phyloP scores from a whole-genome alignment of 2,797 vertebrate genomes.

The Chaenodraco wilsoni region DNA sequence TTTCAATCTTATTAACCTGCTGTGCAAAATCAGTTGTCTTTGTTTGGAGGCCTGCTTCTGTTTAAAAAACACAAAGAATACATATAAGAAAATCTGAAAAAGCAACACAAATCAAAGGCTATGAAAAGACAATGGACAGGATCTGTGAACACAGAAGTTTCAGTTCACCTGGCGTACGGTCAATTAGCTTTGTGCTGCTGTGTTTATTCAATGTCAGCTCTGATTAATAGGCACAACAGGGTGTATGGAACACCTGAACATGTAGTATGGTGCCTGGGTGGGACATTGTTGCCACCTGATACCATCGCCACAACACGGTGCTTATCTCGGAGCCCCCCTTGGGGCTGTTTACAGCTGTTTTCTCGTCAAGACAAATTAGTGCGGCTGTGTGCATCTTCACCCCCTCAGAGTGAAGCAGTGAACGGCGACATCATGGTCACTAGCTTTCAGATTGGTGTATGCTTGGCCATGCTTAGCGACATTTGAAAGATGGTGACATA shows the following conservation, averaged over 20 bases:
- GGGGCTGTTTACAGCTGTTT: conserved; percentile 80
- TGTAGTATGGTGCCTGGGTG: conserved; percentile 68
- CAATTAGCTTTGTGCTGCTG: conserved; percentile 72
- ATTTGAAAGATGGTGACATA: conserved; percentile 27
- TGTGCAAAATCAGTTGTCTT: conserved; percentile 76
- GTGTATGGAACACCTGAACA: conserved; percentile 74
- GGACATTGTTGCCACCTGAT: conserved; percentile 76
- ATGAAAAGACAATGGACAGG: conserved; percentile 40
- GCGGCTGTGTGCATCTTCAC: conserved; percentile 48
- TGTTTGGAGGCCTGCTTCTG: conserved; percentile 53
- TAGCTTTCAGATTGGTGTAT: conserved; percentile 23
- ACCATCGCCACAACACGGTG: conserved; percentile 73
- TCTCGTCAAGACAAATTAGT: conserved; percentile 81
- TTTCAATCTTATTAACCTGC: conserved; percentile 72
- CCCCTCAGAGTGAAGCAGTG: conserved; percentile 50
- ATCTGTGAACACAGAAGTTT: conserved; percentile 47
- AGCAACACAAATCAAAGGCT: conserved; percentile 35
- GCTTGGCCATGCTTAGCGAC: conserved; percentile 1
- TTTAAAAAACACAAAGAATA: conserved; percentile 16
- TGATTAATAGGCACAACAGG: conserved; percentile 78
- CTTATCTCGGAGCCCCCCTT: conserved; percentile 67
- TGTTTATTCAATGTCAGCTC: conserved; percentile 73
- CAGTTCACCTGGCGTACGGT: conserved; percentile 67
- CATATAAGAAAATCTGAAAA: conserved; percentile 10
- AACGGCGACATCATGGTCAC: conserved; percentile 51